phyloP scores from a whole-genome alignment of 2,113 vertebrate species.

The Cyrtonyx montezumae region DNA sequence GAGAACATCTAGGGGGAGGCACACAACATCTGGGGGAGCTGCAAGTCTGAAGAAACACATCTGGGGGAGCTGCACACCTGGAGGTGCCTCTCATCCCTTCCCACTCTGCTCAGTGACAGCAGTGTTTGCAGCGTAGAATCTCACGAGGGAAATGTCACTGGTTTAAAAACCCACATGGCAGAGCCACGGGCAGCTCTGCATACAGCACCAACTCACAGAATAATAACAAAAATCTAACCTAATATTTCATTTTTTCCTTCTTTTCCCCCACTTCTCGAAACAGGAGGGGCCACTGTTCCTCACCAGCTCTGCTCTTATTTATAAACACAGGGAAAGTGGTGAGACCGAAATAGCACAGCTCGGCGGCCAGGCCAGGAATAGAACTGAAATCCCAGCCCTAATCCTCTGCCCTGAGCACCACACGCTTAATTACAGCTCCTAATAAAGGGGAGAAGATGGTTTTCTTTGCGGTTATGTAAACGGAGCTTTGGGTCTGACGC shows the following conservation, averaged over 20 bases:
- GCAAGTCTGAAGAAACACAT: not conserved
- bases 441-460: not conserved
- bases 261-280: rapidly evolving
- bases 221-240: no score
- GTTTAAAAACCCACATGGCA: no score
- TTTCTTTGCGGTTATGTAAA: not conserved
- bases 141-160: no score
- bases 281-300: not conserved
- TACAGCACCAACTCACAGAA: no score
- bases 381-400: constrained; percentile 46
- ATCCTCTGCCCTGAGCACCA: constrained; percentile 12
- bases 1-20: no score
- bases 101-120: rapidly evolving
- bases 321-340: not conserved
- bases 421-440: constrained; percentile 36
- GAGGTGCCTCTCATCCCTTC: not conserved
- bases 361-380: constrained; percentile 14
- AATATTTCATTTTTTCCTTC: no score
- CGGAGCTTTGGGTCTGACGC: not conserved
- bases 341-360: not conserved
- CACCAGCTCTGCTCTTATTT: not conserved
- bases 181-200: no score
- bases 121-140: rapidly evolving
- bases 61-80: not conserved
- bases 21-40: not conserved